Base-by-base conservation (phyloP, 64 coral and sea anemone genomes). In the Platygyra sinensis region DNA sequence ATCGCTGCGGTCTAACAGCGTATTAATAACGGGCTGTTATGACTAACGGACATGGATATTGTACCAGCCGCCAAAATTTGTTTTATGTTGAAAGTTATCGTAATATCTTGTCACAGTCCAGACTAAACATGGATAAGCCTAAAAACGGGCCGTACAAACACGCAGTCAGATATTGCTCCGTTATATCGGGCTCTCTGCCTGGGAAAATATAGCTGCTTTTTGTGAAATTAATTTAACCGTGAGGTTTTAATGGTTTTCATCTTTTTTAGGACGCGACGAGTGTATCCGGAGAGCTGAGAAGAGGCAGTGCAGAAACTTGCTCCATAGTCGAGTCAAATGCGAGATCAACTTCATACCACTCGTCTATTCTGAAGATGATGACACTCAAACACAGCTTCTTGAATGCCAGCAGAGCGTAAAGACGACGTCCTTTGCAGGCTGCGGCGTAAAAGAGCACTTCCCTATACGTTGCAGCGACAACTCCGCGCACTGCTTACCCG, bases 271-370 rank as follows among this genome's bases (percentile, higher is more conserved):
- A 42, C 65, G 78, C 46, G 36, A 76, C 10, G 93, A 95, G 20
- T 95, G 93, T 65, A 82, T 95, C 7, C 87, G 77, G 14, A 77
- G 83, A 32, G 93, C 88, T 17, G 83, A 90, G 31, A 95, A 91
- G 64, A 72, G 71, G 11, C 89, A 86, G 30, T 95, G 93, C 72
- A 80, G 24, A 61, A 95, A 95, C 76, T 46, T 91, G 4, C 18
- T 17, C 49, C 52, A 80, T 14, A 79, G 71, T 30, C 79, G 77
- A 86, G 85, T 87, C 27, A 87, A 69, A 74, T 95, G 93, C 36
- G 88, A 91, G 32, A 91, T 95, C 42, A 88, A 95, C 75, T 95
- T 91, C 71, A 19, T 95, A 2, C 93, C 93, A 10, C 83, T 86
- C 4, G 93, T 95, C 12, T 73, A 71, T 61, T n/a, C 76, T n/a